Percentiles rank a stretch among this genome's conserved stretches.
These are phyloP conservation scores for Volucella bombylans DNA, from an alignment of 2,888 invertebrate genomes.

Conservation along the genomic window DNA sequence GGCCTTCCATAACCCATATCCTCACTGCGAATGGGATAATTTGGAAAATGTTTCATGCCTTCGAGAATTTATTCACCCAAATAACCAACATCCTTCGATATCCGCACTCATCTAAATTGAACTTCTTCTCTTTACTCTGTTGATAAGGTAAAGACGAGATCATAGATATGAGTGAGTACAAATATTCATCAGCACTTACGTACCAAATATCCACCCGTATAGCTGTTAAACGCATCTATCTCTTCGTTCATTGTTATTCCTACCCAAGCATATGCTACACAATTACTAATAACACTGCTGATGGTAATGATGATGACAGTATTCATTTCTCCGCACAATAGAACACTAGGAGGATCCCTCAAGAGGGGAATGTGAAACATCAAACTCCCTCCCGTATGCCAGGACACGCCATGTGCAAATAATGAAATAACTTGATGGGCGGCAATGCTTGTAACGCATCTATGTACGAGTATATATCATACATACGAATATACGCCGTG, in stretches of 20 bases:
- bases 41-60: constrained; percentile 38
- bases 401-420: constrained; percentile 65
- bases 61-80: constrained; percentile 52
- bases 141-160: constrained; percentile 32
- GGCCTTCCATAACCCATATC: constrained; percentile 5
- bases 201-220: constrained; percentile 7
- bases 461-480: constrained; percentile 1
- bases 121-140: constrained; percentile 37
- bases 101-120: constrained; percentile 2
- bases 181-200: not conserved
- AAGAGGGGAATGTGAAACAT: constrained; percentile 6
- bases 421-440: constrained; percentile 69
- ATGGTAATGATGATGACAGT: constrained; percentile 73
- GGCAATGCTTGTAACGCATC: constrained; percentile 58
- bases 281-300: constrained; percentile 71
- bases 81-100: constrained; percentile 30
- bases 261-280: constrained; percentile 62
- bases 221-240: constrained; percentile 47
- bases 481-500: not conserved
- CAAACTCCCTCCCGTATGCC: constrained; percentile 41
- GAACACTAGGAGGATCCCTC: constrained; percentile 8
- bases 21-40: constrained; percentile 30
- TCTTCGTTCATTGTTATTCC: constrained; percentile 60
- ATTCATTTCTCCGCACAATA: constrained; percentile 59
- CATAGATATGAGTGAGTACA: constrained; percentile 1